Evolutionary conservation across 64 coral and sea anemone genomes (phyloP).

Genomic region (Catalaphyllia jardinei): DNA sequence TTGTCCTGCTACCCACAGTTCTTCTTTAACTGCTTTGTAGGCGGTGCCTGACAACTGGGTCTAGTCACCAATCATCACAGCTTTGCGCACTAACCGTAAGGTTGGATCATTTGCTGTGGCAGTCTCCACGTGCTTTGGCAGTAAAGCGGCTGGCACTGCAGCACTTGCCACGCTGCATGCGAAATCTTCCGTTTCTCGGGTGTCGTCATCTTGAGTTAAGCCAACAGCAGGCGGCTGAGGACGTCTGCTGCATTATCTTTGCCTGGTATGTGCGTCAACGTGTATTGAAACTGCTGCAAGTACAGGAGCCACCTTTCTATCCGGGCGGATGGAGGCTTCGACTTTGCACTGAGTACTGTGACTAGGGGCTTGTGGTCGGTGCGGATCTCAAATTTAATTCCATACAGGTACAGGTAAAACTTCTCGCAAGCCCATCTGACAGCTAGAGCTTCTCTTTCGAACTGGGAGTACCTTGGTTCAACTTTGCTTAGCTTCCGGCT

Average conservation of each 20-base stretch:
- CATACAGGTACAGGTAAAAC: slow-evolving; percentile 12
- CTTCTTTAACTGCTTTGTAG: no score
- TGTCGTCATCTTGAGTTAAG: neutral
- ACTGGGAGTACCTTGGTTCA: slow-evolving; percentile 38
- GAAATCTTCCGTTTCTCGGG: slow-evolving; percentile 35
- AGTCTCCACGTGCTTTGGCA: slow-evolving; percentile 11
- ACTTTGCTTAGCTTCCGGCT: slow-evolving; percentile 35
- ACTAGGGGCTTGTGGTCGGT: no score
- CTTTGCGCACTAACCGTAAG: neutral
- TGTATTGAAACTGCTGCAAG: slow-evolving; percentile 44
- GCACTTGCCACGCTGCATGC: slow-evolving; percentile 36
- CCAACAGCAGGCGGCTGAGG: slow-evolving; percentile 45
- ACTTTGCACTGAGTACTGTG: no score
- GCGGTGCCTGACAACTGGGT: no score
- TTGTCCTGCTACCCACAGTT: no score
- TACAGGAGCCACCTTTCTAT: slow-evolving; percentile 65
- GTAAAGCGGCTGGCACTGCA: slow-evolving; percentile 23
- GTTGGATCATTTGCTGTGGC: slow-evolving; percentile 4
- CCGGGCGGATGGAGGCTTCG: slow-evolving; percentile 45
- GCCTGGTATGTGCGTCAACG: slow-evolving; percentile 37
- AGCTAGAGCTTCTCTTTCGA: slow-evolving; percentile 7
- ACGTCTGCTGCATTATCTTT: slow-evolving; percentile 35
- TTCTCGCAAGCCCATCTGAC: slow-evolving; percentile 34
- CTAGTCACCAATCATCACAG: no score
- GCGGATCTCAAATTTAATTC: neutral